Base-by-base conservation (phyloP, 2,888 invertebrate species). In the Palloptera scutellata region DNA sequence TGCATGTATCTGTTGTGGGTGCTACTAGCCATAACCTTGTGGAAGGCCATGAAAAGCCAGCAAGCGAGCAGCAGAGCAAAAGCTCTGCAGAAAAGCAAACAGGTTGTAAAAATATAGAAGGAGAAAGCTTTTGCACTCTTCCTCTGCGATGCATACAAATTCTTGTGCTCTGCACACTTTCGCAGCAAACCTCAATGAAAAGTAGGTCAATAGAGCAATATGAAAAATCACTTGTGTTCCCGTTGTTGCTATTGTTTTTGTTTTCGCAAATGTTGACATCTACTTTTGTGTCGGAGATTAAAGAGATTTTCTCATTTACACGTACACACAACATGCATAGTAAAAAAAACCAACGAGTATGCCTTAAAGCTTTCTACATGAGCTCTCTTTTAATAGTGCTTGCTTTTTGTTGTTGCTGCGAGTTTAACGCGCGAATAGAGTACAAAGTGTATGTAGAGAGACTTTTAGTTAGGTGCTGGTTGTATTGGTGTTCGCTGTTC, bases 61-160 rank as follows among this genome's bases (percentile, higher is more conserved):
- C 42, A 60, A 17, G 15, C 41, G 40, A 20, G 40, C 13, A 11
- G 43, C n/a, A 12, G 9, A 40, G 41, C 57, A 61, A 55, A n/a
- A 48, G 10, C 45, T 48, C 55, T 57, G 61, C 48, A 55, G 61
- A 55, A 51, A 62, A 53, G 61, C 69, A 66, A 69, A 69, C 69
- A 69, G 69, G 69, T 69, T 69, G 69, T 60, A 66, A 63, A 60
- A 69, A 58, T 58, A 58, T 61, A 60, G 62, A 61, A 43, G 30
- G 53, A 58, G 43, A 66, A 66, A 67, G 66, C 62, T 57, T 30
- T 70, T 5, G n/a, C 52, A 30, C 19, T 17, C 48, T 10, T 13
- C 45, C 45, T 1, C 1, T 45, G 45, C 20, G 30, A 42, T 40
- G 13, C 20, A n/a, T n/a, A 17, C 9, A n/a, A n/a, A 57, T 10